Evolutionary conservation across 2,888 invertebrate species (phyloP), one percentile per base, ranked within the genome.

Genomic region (Sthenelais limicola): DNA sequence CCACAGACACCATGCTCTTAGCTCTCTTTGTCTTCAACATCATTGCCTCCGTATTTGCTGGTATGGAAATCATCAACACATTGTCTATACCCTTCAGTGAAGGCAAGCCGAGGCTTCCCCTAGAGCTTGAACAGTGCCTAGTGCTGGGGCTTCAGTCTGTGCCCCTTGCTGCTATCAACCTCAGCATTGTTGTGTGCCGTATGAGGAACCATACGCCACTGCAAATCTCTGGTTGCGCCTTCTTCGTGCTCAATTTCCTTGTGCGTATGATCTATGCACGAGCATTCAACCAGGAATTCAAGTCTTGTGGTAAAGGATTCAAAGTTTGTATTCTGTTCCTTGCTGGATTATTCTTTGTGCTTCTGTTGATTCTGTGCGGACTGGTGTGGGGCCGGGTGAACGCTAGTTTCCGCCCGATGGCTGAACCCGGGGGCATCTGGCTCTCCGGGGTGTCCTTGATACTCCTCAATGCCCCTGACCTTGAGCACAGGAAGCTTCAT

Each of bases 351-450:
- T 33, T 56, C 4, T 12, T 12, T n/a, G 30, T 32, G 56, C 5
- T 56, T 9, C 30, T 56, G 3, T 33, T 56, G 9, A 33, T 56
- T 12, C 56, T 56, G 2, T 30, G 32, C 5, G 56, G 56, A 18
- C 56, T 56, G 7, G 56, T 56, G 3, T 56, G 56, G 56, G 56
- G 56, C 5, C 56, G 56, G 15, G 56, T 56, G 15, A 56, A 56
- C 21, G 56, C 56, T 3, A 56, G 56, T 18, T 56, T 56, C 32
- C 28, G 32, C n/a, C 30, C 56, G 3, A 24, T 56, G 30, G 30
- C 56, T n/a, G 48, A 24, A 48, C 18, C 56, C 56, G 56, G 56
- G 24, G 33, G 30, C 24, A 24, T 33, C 21, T 56, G 56, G 56
- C 30, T 56, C 21, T n/a, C 32, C 30, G 56, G 56, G 30, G 56